Evolutionary conservation across 2,113 vertebrate genomes (phyloP).

Genomic region (Ptychochromis oligacanthus): DNA sequence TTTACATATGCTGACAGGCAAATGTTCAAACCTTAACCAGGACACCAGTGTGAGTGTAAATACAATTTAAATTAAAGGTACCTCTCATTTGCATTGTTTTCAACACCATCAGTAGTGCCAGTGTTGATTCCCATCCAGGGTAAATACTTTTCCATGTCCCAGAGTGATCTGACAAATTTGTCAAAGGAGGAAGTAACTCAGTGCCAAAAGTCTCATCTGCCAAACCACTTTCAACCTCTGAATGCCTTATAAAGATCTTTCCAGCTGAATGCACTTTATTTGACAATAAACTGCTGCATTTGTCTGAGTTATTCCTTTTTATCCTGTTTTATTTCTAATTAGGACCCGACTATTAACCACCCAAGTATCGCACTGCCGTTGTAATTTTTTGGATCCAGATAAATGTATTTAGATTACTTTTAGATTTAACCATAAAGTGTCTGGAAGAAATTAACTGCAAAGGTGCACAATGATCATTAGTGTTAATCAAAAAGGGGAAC

Average conservation of each 20-base stretch:
- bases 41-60: neutral
- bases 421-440: neutral
- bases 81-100: constrained; percentile 12
- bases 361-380: neutral
- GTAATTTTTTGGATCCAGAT: neutral
- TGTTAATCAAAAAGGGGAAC: constrained; percentile 27
- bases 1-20: neutral
- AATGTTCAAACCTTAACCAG: neutral
- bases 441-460: neutral
- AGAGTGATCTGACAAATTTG: neutral
- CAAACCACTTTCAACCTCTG: neutral
- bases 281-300: neutral
- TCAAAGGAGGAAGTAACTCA: neutral
- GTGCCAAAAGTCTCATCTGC: neutral
- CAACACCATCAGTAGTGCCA: neutral
- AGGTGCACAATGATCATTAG: neutral
- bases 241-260: neutral
- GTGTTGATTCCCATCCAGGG: neutral
- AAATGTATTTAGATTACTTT: neutral
- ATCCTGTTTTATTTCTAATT: neutral
- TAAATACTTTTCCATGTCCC: neutral
- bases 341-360: neutral
- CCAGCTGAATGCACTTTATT: neutral
- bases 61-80: neutral
- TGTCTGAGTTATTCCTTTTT: neutral